Percentiles rank a stretch among this genome's conserved stretches.
phyloP scores from a whole-genome alignment of 2,113 vertebrate species.

The Callithrix jacchus region DNA sequence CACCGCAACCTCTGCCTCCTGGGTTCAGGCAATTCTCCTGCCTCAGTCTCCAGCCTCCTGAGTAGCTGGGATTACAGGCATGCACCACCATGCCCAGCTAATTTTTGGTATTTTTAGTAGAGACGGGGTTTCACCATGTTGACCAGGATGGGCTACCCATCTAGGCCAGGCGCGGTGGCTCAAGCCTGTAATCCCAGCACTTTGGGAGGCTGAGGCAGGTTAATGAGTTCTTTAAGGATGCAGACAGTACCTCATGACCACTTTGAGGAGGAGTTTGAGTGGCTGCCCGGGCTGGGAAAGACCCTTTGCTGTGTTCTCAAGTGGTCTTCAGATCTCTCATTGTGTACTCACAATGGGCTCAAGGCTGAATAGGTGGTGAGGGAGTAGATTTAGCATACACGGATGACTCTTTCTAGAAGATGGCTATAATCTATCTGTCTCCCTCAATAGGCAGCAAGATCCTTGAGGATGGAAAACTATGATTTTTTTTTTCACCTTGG shows the following conservation, averaged over 20 bases:
- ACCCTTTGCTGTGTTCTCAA: not conserved
- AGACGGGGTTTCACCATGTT: no score
- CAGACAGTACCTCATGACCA: not conserved
- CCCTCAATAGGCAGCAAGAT: not conserved
- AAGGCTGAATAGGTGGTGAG: not conserved
- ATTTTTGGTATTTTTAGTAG: no score
- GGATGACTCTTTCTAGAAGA: not conserved
- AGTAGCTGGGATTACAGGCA: no score
- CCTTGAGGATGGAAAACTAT: not conserved
- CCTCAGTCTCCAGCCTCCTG: no score
- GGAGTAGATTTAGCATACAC: not conserved
- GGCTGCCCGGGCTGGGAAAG: not conserved
- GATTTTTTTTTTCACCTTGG: not conserved
- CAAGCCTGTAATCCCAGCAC: no score
- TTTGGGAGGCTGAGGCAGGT: no score
- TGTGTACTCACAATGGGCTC: rapidly evolving
- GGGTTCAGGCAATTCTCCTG: no score
- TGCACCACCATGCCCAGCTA: no score
- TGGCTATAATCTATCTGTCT: not conserved
- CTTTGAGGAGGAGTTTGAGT: not conserved
- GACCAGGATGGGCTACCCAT: no score
- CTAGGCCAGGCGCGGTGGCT: no score
- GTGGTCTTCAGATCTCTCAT: not conserved
- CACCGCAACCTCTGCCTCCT: no score
- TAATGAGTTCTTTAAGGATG: not conserved